Percentiles rank a stretch among this genome's conserved stretches.
Conservation (phyloP, 1,140 invertebrate species). For the Manduca sexta region DNA sequence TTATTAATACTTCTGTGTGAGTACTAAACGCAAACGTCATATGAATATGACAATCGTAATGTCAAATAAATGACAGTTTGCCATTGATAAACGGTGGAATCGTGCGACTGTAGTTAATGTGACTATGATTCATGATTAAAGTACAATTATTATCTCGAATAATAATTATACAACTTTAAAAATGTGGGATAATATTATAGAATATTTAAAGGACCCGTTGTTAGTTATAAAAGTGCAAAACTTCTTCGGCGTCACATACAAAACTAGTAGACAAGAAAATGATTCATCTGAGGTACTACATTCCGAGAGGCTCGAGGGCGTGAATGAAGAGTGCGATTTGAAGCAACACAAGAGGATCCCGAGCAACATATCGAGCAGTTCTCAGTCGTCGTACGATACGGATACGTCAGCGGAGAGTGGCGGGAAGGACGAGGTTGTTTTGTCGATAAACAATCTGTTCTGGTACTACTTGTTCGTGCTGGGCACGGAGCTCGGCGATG, state of each 20-base stretch:
- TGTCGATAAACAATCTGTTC: constrained; percentile 81
- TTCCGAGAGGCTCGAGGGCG: constrained; percentile 38
- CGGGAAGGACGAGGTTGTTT: constrained; percentile 40
- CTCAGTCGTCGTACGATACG: constrained; percentile 48
- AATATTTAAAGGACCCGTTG: constrained; percentile 79
- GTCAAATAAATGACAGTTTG: too few species aligned
- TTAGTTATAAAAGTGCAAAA: constrained; percentile 82
- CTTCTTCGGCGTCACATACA: constrained; percentile 79
- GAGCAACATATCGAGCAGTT: constrained; percentile 51
- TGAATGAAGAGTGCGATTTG: constrained; percentile 32
- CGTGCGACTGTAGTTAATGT: too few species aligned
- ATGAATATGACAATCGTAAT: too few species aligned
- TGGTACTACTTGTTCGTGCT: constrained; percentile 91
- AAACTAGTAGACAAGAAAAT: constrained; percentile 32
- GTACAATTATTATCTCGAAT: too few species aligned
- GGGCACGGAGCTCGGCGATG: constrained; percentile 89
- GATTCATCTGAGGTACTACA: constrained; percentile 35
- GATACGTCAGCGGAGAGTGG: constrained; percentile 45
- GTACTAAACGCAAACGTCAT: too few species aligned
- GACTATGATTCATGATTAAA: too few species aligned
- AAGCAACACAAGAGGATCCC: constrained; percentile 48
- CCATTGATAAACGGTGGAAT: too few species aligned
- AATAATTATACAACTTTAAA: constrained; percentile 1
- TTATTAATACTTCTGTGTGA: too few species aligned
- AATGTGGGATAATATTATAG: constrained; percentile 68